phyloP scores from a whole-genome alignment of 1,140 invertebrate species.

The Caerostris darwini region DNA sequence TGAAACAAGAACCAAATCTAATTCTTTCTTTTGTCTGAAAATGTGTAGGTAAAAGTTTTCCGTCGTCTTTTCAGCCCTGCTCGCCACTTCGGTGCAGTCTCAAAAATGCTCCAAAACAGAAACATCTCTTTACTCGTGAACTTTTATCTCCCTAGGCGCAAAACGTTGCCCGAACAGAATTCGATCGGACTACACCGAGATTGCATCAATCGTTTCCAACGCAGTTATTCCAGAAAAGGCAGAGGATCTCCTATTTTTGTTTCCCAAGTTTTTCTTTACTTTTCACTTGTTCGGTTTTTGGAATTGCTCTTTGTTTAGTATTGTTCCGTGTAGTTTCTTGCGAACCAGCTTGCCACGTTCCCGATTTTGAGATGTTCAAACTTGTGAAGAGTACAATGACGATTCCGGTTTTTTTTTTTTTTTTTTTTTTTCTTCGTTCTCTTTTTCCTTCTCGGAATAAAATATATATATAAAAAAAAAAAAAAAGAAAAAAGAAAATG shows the following conservation, averaged over 20 bases:
- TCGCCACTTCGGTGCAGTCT: conserved; percentile 2
- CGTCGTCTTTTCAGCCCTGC: conserved; percentile 16
- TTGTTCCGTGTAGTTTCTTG: conserved; percentile 63
- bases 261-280: conserved; percentile 1
- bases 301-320: conserved; percentile 71
- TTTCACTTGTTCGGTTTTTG: conserved; percentile 39
- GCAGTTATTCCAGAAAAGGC: conserved; percentile 57
- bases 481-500: neutral
- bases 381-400: conserved; percentile 73
- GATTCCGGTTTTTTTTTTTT: too few relatives aligned
- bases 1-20: conserved; percentile 31
- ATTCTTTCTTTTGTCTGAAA: conserved; percentile 18
- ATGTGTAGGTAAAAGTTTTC: conserved; percentile 47
- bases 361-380: conserved; percentile 74
- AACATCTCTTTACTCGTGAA: conserved; percentile 64
- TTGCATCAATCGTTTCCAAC: conserved; percentile 71
- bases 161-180: conserved; percentile 33
- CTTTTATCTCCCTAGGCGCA: conserved; percentile 72
- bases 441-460: neutral
- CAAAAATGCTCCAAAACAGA: conserved; percentile 36
- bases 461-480: neutral
- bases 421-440: neutral
- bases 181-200: conserved; percentile 66
- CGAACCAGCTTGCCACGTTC: conserved; percentile 67
- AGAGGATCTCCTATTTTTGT: conserved; percentile 46